phyloP scores from a whole-genome alignment of 2,888 invertebrate species.

The Zaprionus lineosus region DNA sequence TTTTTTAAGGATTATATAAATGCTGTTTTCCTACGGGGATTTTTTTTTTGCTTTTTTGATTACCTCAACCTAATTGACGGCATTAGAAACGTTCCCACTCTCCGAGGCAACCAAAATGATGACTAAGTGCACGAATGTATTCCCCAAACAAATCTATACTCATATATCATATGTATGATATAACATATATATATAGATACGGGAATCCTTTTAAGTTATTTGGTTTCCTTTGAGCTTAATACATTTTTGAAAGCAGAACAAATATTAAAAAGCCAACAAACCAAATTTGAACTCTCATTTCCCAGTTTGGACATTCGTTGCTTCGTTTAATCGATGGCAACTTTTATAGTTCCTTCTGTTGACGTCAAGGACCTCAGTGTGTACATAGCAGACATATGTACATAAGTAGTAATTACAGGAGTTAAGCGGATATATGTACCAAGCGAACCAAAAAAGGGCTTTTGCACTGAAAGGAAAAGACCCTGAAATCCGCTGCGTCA shows the following conservation, averaged over 20 bases:
- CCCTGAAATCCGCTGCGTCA: conserved; percentile 60
- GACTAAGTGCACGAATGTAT: too few relatives aligned
- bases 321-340: conserved; percentile 54
- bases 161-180: neutral
- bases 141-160: too few relatives aligned
- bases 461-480: conserved; percentile 23
- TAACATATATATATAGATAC: neutral
- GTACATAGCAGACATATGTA: neutral
- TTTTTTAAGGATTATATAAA: too few relatives aligned
- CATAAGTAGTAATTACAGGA: conserved; percentile 52
- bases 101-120: too few relatives aligned
- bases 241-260: too few relatives aligned
- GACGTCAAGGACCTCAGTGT: conserved; percentile 50
- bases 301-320: neutral
- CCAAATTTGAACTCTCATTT: conserved; percentile 9
- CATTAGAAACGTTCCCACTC: too few relatives aligned
- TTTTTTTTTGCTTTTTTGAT: too few relatives aligned
- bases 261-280: too few relatives aligned
- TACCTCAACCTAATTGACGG: too few relatives aligned
- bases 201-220: too few relatives aligned
- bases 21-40: too few relatives aligned
- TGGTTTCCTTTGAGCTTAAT: too few relatives aligned
- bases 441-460: conserved; percentile 19
- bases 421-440: conserved; percentile 36
- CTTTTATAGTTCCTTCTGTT: conserved; percentile 9